These are phyloP conservation scores for Misgurnus mizolepis DNA, from an alignment of 2,113 vertebrate species.

Conservation along the genomic window DNA sequence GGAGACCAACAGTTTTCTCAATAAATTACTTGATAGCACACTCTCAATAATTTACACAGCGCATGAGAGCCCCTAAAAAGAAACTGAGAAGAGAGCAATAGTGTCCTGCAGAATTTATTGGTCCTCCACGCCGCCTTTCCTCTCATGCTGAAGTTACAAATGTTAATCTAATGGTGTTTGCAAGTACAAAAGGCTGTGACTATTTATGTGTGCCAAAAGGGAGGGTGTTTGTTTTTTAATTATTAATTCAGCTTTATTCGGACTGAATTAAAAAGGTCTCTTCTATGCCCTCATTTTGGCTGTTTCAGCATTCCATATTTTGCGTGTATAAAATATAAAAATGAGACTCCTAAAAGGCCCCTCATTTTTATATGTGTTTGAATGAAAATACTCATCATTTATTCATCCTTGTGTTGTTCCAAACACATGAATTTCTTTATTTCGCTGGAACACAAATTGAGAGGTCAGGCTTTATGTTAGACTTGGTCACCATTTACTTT, in stretches of 20 bases:
- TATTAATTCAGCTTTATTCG: constrained; percentile 10
- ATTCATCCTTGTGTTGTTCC: no score
- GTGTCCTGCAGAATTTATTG: constrained; percentile 56
- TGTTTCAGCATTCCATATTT: constrained; percentile 6
- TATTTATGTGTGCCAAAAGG: background rate
- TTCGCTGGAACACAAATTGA: no score
- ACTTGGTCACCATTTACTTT: no score
- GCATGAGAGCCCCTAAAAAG: constrained; percentile 60
- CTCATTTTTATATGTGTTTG: no score
- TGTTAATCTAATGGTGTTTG: constrained; percentile 35
- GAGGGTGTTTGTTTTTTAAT: background rate
- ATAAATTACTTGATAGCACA: constrained; percentile 68
- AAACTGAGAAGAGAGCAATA: constrained; percentile 58
- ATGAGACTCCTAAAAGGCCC: background rate
- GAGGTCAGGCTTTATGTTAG: no score
- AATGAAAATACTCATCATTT: no score
- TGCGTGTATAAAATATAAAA: background rate
- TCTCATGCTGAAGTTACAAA: background rate
- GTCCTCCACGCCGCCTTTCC: background rate
- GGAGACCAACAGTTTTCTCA: constrained; percentile 70
- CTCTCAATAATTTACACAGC: constrained; percentile 68
- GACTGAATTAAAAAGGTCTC: background rate
- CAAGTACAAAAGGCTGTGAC: constrained; percentile 3
- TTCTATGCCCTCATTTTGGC: background rate
- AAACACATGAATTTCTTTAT: no score